Evolutionary conservation across 2,797 vertebrate genomes (phyloP).

Genomic region (Chrysocyon brachyurus): DNA sequence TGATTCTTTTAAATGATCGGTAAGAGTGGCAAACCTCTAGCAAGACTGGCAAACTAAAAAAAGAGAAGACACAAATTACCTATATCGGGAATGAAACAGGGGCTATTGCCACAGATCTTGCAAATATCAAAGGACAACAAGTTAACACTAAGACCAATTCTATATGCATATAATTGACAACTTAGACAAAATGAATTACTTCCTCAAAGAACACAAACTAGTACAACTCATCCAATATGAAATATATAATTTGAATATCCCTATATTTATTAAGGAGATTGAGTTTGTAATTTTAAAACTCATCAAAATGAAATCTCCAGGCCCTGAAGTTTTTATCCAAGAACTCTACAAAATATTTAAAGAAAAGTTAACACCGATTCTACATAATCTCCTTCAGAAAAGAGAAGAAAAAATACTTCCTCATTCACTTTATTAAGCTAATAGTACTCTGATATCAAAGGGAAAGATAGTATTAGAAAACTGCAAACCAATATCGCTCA

Average conservation of each 20-base stretch:
- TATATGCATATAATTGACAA: background rate
- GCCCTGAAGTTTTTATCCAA: background rate
- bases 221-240: background rate
- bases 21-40: background rate
- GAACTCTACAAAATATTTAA: background rate
- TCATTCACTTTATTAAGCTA: background rate
- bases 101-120: background rate
- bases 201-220: background rate
- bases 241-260: background rate
- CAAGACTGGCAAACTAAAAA: background rate
- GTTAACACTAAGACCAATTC: background rate
- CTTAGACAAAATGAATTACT: background rate
- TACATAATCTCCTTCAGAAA: background rate
- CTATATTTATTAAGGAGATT: background rate
- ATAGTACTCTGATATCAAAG: background rate
- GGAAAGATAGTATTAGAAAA: background rate
- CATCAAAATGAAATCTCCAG: background rate
- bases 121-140: background rate
- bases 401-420: background rate
- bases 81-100: background rate
- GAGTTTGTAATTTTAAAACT: background rate
- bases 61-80: background rate
- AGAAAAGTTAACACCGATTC: background rate
- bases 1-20: constrained; percentile 25
- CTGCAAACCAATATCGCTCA: background rate